Conservation (phyloP, 2,797 vertebrate species). For the Nyctalus aviator region DNA sequence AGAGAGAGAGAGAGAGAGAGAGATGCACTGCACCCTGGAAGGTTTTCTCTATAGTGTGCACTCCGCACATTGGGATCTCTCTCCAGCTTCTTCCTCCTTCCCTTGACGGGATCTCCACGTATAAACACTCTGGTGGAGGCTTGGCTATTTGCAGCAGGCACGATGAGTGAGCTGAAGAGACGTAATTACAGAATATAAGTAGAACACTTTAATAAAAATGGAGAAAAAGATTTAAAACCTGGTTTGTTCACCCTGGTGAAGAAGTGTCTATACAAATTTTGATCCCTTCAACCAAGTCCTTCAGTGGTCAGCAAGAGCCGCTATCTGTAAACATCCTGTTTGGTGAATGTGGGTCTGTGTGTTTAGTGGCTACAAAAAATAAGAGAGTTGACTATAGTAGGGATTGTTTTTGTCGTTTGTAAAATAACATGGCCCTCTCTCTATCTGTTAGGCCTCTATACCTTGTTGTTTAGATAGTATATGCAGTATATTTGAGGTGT, state of each 20-base stretch:
- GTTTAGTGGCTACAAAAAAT: neutral
- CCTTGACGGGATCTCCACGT: neutral
- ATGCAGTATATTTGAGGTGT: neutral
- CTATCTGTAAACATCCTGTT: neutral
- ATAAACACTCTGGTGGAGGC: neutral
- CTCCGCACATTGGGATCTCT: neutral
- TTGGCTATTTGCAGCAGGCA: neutral
- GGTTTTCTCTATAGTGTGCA: rapidly evolving
- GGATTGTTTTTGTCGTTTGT: neutral
- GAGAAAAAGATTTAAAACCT: neutral
- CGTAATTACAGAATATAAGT: neutral
- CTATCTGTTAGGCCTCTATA: neutral
- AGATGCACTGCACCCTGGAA: rapidly evolving
- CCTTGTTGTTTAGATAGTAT: neutral
- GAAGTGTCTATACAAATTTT: neutral
- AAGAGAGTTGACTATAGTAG: neutral
- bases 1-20: neutral
- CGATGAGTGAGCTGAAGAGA: neutral
- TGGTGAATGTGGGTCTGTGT: neutral
- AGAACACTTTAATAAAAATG: neutral
- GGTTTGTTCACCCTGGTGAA: neutral
- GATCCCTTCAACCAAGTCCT: neutral
- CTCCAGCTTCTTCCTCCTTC: neutral
- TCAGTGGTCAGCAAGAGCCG: neutral
- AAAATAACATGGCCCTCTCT: neutral